Percentiles rank a stretch among this genome's conserved stretches.
Evolutionary conservation across 2,113 vertebrate species (phyloP).

Genomic region (Turnix velox): DNA sequence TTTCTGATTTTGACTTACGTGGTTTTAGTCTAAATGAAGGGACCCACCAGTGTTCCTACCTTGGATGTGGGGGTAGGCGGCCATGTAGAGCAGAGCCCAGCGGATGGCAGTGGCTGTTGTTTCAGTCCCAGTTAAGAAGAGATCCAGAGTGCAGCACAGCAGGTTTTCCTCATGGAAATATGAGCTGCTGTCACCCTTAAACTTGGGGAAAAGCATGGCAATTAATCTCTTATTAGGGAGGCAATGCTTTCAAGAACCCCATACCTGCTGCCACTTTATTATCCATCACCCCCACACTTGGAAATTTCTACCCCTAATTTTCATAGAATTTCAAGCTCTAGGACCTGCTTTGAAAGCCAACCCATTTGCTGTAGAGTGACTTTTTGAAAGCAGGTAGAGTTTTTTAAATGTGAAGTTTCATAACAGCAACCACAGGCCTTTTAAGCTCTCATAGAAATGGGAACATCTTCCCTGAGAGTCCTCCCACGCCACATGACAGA

Average conservation of each 20-base stretch:
- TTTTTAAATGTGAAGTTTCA: constrained; percentile 25
- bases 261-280: not conserved
- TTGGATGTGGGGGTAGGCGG: constrained; percentile 75
- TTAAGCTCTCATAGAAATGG: not conserved
- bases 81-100: constrained; percentile 84
- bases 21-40: not conserved
- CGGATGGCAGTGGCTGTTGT: no score
- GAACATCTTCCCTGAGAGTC: not conserved
- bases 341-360: not conserved
- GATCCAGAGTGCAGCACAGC: constrained; percentile 71
- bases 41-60: constrained; percentile 20
- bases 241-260: not conserved
- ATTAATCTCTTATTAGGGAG: not conserved
- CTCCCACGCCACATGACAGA: not conserved
- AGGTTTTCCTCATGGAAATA: constrained; percentile 77
- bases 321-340: not conserved
- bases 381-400: not conserved
- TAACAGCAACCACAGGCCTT: not conserved
- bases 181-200: constrained; percentile 46
- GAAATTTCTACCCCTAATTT: not conserved
- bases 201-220: not conserved
- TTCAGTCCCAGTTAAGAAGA: constrained; percentile 82
- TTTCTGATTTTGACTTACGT: not conserved
- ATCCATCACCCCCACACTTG: not conserved
- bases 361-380: not conserved